Evolutionary conservation across 2,888 invertebrate genomes (phyloP).

Genomic region (Trachelus iudaicus): DNA sequence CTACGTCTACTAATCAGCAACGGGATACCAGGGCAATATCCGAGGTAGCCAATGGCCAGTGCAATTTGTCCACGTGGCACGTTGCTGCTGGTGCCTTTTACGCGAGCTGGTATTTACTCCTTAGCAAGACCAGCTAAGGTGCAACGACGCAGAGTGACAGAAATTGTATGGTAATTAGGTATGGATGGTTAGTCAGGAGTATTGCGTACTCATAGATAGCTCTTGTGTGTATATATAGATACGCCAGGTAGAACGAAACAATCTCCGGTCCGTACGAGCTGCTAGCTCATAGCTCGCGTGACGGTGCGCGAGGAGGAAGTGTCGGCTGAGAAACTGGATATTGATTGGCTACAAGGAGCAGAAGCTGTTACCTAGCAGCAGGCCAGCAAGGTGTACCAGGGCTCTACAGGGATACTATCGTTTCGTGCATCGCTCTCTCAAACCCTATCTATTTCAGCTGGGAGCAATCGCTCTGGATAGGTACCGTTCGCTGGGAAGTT

Average conservation of each 20-base stretch:
- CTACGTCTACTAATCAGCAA: neutral
- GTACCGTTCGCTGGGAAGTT: neutral
- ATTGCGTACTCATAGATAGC: slow-evolving; percentile 15
- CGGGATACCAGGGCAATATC: neutral
- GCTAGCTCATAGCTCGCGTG: slow-evolving; percentile 17
- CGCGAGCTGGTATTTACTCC: slow-evolving; percentile 19
- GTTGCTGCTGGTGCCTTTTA: slow-evolving; percentile 20
- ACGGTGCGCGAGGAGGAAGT: slow-evolving; percentile 15
- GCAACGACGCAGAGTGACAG: slow-evolving; percentile 38
- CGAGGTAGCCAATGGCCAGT: neutral
- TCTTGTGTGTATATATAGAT: neutral
- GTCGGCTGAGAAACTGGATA: slow-evolving; percentile 21
- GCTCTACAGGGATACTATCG: slow-evolving; percentile 30
- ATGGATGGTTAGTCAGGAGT: slow-evolving; percentile 19
- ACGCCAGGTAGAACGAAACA: neutral
- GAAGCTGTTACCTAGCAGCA: slow-evolving; percentile 33
- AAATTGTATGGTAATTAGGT: slow-evolving; percentile 58
- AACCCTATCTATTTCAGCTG: neutral
- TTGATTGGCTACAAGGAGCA: slow-evolving; percentile 42
- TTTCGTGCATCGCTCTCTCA: slow-evolving; percentile 33
- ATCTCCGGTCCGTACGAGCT: neutral
- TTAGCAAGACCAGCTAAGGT: slow-evolving; percentile 9
- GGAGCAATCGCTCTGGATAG: neutral
- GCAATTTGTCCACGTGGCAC: slow-evolving; percentile 19
- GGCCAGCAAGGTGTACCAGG: slow-evolving; percentile 32